phyloP scores from a whole-genome alignment of 2,113 vertebrate species.

The Nothoprocta perdicaria region DNA sequence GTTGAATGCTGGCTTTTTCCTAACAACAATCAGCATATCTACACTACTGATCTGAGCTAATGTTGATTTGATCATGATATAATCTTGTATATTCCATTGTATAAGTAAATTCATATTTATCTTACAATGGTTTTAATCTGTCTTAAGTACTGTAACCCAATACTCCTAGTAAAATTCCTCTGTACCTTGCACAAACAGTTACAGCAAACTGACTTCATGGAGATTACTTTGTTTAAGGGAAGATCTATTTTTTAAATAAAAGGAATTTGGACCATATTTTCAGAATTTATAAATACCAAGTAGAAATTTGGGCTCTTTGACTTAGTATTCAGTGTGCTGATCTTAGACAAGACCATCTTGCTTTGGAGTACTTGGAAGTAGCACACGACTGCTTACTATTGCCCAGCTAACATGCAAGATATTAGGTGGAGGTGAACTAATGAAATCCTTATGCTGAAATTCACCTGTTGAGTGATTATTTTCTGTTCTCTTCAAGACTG shows the following conservation, averaged over 20 bases:
- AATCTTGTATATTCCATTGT: neutral
- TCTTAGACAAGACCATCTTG: neutral
- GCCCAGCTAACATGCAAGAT: neutral
- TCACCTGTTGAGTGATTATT: neutral
- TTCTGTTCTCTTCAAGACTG: neutral
- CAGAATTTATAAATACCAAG: neutral
- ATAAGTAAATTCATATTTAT: neutral
- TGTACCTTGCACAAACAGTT: neutral
- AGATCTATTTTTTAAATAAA: neutral
- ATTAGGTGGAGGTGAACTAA: rapidly evolving
- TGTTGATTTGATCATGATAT: neutral
- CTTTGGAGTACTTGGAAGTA: neutral
- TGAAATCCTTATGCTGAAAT: neutral
- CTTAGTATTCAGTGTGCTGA: neutral
- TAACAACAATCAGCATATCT: neutral
- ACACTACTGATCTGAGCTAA: neutral
- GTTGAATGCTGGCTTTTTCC: neutral
- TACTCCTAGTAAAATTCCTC: conserved; percentile 24
- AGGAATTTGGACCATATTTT: neutral
- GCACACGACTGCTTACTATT: neutral
- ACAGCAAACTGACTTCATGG: neutral
- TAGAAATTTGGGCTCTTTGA: neutral
- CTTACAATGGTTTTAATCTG: conserved; percentile 4
- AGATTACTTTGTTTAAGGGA: neutral
- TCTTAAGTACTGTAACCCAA: neutral